phyloP scores from a whole-genome alignment of 2,113 vertebrate genomes.

The Pelusios castaneus region DNA sequence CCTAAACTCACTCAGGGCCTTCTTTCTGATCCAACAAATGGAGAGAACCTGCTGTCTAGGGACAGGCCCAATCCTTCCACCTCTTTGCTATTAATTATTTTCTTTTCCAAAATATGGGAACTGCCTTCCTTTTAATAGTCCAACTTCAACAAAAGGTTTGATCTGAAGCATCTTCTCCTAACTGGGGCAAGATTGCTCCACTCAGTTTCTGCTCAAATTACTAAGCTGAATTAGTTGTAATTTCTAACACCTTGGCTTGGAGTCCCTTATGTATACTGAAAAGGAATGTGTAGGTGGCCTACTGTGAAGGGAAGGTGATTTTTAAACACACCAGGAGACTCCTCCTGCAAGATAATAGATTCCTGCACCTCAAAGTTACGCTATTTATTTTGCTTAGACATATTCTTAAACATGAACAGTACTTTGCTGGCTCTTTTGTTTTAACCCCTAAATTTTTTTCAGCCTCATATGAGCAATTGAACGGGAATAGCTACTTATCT shows the following conservation, averaged over 20 bases:
- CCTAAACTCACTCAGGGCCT: neutral
- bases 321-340: neutral
- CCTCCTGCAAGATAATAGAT: neutral
- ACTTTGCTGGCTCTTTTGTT: neutral
- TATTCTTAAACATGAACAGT: neutral
- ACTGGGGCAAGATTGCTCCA: accelerated
- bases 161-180: neutral
- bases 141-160: neutral
- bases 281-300: neutral
- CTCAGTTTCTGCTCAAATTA: neutral
- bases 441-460: neutral
- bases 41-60: neutral
- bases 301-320: neutral
- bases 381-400: neutral
- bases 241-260: neutral
- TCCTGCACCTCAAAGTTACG: neutral
- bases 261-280: neutral
- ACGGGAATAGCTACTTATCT: neutral
- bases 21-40: neutral
- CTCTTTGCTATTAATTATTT: neutral
- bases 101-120: neutral
- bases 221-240: neutral
- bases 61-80: neutral
- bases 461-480: accelerated
- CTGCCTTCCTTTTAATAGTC: neutral